Conservation (phyloP, 2,113 vertebrate genomes). For the Crotophaga sulcirostris region DNA sequence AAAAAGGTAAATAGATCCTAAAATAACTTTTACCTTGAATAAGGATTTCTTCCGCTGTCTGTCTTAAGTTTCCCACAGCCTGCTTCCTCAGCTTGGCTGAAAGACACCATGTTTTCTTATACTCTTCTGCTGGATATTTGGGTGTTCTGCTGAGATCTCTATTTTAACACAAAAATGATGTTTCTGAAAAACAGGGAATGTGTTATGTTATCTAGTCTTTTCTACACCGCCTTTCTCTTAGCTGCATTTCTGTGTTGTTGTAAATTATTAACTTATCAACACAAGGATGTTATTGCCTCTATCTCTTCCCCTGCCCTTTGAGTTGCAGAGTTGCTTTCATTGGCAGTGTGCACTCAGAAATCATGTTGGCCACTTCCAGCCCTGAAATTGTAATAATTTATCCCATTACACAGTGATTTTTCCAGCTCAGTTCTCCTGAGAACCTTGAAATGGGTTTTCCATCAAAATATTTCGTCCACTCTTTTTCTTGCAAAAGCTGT, state of each 20-base stretch:
- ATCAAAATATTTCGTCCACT: neutral
- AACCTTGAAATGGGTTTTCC: conserved; percentile 47
- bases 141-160: neutral
- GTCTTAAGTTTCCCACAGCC: neutral
- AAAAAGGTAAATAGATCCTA: neutral
- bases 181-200: neutral
- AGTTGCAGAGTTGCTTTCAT: neutral
- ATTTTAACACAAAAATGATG: neutral
- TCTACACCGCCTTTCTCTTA: neutral
- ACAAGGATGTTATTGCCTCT: neutral
- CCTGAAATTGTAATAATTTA: conserved; percentile 42
- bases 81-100: neutral
- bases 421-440: conserved; percentile 22
- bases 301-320: neutral
- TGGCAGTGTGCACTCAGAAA: neutral
- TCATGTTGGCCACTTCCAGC: neutral
- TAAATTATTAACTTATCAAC: conserved; percentile 25
- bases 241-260: neutral
- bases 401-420: conserved; percentile 37
- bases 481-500: neutral
- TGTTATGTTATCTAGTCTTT: neutral
- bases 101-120: too few species aligned
- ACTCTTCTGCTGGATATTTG: neutral
- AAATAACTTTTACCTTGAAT: neutral
- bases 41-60: neutral